Base-by-base conservation (phyloP, 1,140 invertebrate genomes). In the Drosophila pruinosa region DNA sequence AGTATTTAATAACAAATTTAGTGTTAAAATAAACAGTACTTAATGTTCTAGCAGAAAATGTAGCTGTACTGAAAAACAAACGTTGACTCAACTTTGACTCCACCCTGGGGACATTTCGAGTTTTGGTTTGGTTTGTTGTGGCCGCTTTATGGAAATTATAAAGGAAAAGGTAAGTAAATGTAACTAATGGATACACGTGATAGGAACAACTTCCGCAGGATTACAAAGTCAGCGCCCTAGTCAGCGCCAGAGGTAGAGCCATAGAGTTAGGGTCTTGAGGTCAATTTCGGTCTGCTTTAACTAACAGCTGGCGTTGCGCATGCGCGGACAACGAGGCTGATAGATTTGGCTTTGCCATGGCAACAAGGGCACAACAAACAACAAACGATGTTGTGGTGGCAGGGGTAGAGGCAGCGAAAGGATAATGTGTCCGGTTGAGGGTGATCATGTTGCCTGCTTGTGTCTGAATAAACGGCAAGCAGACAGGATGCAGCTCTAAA, bases 161-260 rank as follows among this genome's bases (percentile, higher is more conserved):
- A 26, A 22, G 8, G 12, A 31, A 24, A 28, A 53, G 38, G 58
- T 21, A 53, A 74, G 47, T 34, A 3, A 78, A 71, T 67, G 71
- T 61, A 78, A 72, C 79, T 75, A 79, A 83, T 83, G 74, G 82
- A 74, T 53, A 72, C 77, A 70, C 81, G 77, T 86, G 81, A 81
- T 86, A 81, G 67, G 74, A 69, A 77, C 82, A 81, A 86, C 81
- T 86, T 86, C 81, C 81, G 81, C 81, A 86, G 81, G 81, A 86
- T 86, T 86, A 86, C 73, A 80, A 57, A 58, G 64, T 64, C 68
- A 71, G 63, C 61, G 80, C 70, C 67, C 67, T 53, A 41, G 15
- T 19, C 5, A 43, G 19, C 3, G 6, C 8, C 8, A 47, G 47
- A 34, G n/a, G 38, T 12, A 47, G 47, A 34, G n/a, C 39, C 45